phyloP scores from a whole-genome alignment of 2,113 vertebrate genomes.

The Myotis lucifugus region DNA sequence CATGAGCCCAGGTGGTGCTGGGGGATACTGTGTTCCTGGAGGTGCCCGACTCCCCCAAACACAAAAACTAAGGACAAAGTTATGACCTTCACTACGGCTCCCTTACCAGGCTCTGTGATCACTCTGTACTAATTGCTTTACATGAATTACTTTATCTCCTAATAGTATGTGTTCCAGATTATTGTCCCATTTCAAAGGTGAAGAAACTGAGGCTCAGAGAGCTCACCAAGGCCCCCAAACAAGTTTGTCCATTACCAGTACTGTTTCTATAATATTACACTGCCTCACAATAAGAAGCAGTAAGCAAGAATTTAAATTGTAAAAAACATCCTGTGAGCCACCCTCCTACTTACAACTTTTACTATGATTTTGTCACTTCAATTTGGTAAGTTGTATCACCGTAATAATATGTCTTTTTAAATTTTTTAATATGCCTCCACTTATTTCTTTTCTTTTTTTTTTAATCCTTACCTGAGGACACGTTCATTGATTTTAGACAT shows the following conservation, averaged over 20 bases:
- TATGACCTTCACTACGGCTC: not conserved
- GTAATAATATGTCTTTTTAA: not conserved
- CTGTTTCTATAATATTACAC: not conserved
- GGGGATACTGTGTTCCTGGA: not conserved
- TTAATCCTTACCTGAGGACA: not conserved
- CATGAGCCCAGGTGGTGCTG: slow-evolving; percentile 47
- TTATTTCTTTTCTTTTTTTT: not conserved
- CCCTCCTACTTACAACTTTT: not conserved
- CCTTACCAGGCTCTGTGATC: not conserved
- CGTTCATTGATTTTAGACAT: not conserved
- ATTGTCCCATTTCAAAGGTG: not conserved
- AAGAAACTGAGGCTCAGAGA: not conserved
- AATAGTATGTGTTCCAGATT: not conserved
- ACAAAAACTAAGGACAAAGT: not conserved
- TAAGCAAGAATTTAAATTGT: not conserved
- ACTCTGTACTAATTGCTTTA: too few species aligned
- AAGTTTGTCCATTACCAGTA: not conserved
- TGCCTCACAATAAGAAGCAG: not conserved
- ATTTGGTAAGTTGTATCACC: not conserved
- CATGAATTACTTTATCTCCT: not conserved
- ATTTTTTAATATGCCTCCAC: not conserved
- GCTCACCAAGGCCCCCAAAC: not conserved
- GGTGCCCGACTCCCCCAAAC: not conserved
- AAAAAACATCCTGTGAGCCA: not conserved
- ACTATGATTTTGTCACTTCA: not conserved